phyloP scores from a whole-genome alignment of 2,113 vertebrate species.

The Heterotilapia buettikoferi region DNA sequence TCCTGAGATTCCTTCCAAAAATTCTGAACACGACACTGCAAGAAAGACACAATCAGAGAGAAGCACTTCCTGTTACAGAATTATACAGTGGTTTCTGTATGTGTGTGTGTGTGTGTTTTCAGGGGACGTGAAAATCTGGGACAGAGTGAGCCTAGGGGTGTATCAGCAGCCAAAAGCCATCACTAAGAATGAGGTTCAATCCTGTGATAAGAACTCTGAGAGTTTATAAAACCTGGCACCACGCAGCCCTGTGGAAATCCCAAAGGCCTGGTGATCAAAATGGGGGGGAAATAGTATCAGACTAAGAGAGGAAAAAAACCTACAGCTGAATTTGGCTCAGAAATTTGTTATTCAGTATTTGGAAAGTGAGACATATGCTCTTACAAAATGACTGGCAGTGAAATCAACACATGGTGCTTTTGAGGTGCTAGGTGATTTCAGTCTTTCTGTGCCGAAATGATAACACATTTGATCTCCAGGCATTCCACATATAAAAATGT shows the following conservation, averaged over 20 bases:
- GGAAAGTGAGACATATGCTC: neutral
- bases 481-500: neutral
- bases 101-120: neutral
- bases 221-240: conserved; percentile 32
- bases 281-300: neutral
- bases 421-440: neutral
- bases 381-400: neutral
- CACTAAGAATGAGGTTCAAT: conserved; percentile 36
- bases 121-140: conserved; percentile 42
- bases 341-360: neutral
- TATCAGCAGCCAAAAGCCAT: conserved; percentile 37
- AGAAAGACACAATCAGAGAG: neutral
- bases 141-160: conserved; percentile 46
- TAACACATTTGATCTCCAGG: neutral
- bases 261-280: conserved; percentile 10
- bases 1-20: neutral
- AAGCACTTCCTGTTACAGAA: neutral
- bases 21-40: neutral
- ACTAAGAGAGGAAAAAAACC: neutral
- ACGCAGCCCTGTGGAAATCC: neutral
- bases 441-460: neutral
- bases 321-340: neutral
- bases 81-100: neutral
- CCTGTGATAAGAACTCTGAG: conserved; percentile 34
- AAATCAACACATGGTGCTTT: neutral